Percentiles rank a stretch among this genome's conserved stretches.
Conservation (phyloP, 2,113 vertebrate genomes). For the Oryzias woworae region DNA sequence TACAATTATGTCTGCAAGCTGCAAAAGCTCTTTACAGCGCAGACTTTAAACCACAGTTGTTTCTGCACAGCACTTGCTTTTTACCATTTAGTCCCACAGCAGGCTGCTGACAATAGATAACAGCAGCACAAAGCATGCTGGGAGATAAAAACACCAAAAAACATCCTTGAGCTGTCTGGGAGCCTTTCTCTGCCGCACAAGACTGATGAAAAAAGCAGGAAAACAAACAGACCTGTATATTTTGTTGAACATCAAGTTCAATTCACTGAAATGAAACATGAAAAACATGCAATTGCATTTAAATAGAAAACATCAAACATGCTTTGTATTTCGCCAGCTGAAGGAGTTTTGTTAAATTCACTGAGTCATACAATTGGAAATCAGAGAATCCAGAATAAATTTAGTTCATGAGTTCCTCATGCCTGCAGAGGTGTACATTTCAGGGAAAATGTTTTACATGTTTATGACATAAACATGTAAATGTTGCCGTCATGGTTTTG, state of each 20-base stretch:
- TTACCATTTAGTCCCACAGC: conserved; percentile 61
- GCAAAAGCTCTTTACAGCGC: conserved; percentile 28
- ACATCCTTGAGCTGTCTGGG: conserved; percentile 36
- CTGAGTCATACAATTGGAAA: too few relatives aligned
- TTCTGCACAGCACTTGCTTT: conserved; percentile 62
- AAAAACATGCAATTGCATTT: too few relatives aligned
- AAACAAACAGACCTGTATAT: background rate
- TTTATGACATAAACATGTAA: too few relatives aligned
- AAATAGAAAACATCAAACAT: too few relatives aligned
- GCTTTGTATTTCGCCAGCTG: too few relatives aligned
- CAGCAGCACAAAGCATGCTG: conserved; percentile 68
- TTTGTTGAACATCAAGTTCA: background rate
- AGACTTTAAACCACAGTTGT: conserved; percentile 34
- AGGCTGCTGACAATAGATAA: conserved; percentile 71
- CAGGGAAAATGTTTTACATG: too few relatives aligned
- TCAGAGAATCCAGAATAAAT: too few relatives aligned
- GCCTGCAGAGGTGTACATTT: too few relatives aligned
- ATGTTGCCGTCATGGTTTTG: too few relatives aligned
- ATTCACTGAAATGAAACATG: too few relatives aligned
- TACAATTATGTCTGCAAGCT: conserved; percentile 51
- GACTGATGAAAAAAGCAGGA: conserved; percentile 6
- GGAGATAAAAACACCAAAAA: conserved; percentile 63
- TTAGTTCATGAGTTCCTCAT: too few relatives aligned
- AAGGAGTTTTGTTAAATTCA: too few relatives aligned
- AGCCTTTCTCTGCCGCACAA: conserved; percentile 17